Conservation (phyloP, 2,888 invertebrate genomes). For the Melanargia galathea region DNA sequence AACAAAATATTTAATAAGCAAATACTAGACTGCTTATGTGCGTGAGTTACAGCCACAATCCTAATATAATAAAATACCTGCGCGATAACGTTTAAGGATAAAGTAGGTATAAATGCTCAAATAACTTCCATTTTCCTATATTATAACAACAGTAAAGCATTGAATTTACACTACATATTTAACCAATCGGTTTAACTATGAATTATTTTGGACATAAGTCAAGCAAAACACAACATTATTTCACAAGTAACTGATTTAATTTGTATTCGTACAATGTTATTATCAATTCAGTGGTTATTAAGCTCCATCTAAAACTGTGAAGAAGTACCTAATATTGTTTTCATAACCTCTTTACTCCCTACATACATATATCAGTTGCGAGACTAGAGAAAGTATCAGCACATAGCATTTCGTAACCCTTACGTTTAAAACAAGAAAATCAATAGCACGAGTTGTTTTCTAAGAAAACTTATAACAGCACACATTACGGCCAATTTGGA, state of each 20-base stretch:
- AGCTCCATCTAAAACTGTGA: constrained; percentile 8
- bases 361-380: constrained; percentile 64
- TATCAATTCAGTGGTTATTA: not conserved
- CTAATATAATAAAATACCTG: not conserved
- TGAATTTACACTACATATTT: not conserved
- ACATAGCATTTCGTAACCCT: constrained; percentile 67
- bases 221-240: not conserved
- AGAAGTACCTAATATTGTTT: constrained; percentile 59
- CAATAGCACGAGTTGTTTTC: constrained; percentile 37
- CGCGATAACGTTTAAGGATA: constrained; percentile 6
- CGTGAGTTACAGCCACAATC: not conserved
- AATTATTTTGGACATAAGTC: not conserved
- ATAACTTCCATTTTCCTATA: not conserved
- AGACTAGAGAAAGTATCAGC: constrained; percentile 71
- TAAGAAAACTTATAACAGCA: constrained; percentile 27
- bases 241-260: not conserved
- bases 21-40: constrained; percentile 41
- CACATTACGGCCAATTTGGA: constrained; percentile 14
- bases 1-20: constrained; percentile 45
- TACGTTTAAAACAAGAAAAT: constrained; percentile 65
- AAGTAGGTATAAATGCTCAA: constrained; percentile 3
- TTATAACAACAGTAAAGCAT: not conserved
- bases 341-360: constrained; percentile 75
- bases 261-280: too few relatives aligned
- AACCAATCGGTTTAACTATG: not conserved